Percentiles rank a stretch among this genome's conserved stretches.
Evolutionary conservation across 2,113 vertebrate species (phyloP).

Genomic region (Anhinga anhinga): DNA sequence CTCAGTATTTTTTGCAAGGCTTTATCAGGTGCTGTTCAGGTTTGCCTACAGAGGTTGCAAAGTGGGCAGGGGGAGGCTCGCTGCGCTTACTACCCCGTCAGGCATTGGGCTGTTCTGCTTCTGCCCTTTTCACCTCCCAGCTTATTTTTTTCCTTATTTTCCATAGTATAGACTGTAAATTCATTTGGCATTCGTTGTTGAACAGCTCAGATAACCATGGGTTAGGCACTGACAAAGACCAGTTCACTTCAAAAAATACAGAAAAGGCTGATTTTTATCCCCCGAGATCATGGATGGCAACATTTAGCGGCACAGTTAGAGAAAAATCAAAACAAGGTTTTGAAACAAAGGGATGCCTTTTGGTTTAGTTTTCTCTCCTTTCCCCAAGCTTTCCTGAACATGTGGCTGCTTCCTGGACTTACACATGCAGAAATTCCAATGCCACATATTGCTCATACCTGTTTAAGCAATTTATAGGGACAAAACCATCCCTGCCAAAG

Average conservation of each 20-base stretch:
- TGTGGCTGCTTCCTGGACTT: background rate
- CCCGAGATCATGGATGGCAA: background rate
- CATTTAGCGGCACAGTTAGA: background rate
- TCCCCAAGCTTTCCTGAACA: background rate
- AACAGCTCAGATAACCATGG: background rate
- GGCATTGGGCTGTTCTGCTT: background rate
- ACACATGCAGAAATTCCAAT: background rate
- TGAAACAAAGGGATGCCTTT: background rate
- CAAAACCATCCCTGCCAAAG: background rate
- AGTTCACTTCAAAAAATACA: background rate
- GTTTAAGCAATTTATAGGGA: fast-evolving
- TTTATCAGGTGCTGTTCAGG: fast-evolving
- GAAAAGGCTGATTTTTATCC: background rate
- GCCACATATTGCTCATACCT: fast-evolving
- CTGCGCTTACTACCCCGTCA: fast-evolving
- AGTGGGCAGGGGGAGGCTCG: background rate
- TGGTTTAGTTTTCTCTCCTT: background rate
- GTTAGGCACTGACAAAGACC: background rate
- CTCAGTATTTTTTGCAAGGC: background rate
- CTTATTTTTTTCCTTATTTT: background rate
- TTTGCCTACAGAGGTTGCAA: background rate
- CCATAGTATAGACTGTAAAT: background rate
- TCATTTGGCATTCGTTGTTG: background rate
- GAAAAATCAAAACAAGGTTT: background rate
- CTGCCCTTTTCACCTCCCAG: background rate